Conservation (phyloP, 2,113 vertebrate species). For the Formicarius rufipectus region DNA sequence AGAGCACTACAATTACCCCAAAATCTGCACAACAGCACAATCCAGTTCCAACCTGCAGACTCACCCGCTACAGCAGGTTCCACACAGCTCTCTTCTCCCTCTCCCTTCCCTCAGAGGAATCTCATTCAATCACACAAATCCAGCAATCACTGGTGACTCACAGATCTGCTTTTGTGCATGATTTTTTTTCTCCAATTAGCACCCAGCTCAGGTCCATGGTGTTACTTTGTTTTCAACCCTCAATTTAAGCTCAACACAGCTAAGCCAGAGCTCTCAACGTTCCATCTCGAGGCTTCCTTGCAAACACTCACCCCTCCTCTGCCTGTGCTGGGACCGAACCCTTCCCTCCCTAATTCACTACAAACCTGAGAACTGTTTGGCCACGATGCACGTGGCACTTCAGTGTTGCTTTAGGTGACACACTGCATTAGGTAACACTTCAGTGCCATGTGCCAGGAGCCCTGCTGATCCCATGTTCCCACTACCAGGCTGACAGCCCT, state of each 20-base stretch:
- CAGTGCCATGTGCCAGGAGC: background rate
- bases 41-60: background rate
- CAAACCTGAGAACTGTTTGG: background rate
- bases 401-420: background rate
- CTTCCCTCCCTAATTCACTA: background rate
- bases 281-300: background rate
- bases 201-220: rapidly evolving
- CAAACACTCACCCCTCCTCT: background rate
- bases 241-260: background rate
- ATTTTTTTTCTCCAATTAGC: background rate
- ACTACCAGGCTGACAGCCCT: background rate
- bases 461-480: background rate
- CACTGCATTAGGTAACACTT: background rate
- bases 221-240: background rate
- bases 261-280: background rate
- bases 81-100: background rate
- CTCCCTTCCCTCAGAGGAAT: background rate
- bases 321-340: background rate
- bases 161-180: background rate
- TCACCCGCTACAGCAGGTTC: background rate
- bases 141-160: conserved; percentile 12
- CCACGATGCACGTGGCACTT: background rate
- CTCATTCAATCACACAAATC: background rate
- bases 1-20: background rate
- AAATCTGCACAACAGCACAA: background rate